Conservation (phyloP, 2,888 invertebrate genomes). For the Eurytoma adleriae region DNA sequence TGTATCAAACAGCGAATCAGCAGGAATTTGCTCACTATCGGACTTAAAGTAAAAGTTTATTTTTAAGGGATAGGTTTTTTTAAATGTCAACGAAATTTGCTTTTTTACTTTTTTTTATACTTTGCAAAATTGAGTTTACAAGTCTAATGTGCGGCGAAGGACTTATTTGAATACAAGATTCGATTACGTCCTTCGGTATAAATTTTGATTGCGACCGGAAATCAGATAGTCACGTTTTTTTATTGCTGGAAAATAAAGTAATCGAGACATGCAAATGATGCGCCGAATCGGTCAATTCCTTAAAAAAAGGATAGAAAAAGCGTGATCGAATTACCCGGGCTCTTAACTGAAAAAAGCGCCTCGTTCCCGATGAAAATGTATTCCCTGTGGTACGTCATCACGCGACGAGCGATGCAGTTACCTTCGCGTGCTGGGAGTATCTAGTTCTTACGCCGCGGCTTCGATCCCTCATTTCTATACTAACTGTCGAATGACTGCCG, state of each 20-base stretch:
- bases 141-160: too few species aligned
- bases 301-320: background rate
- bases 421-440: constrained; percentile 20
- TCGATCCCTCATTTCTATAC: constrained; percentile 49
- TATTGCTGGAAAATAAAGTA: constrained; percentile 16
- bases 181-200: too few species aligned
- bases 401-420: constrained; percentile 10
- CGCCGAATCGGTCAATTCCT: constrained; percentile 5
- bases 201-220: too few species aligned
- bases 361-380: constrained; percentile 6
- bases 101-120: too few species aligned
- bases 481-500: constrained; percentile 36
- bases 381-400: constrained; percentile 36
- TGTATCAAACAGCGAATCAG: too few species aligned
- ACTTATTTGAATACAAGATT: too few species aligned
- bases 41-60: too few species aligned
- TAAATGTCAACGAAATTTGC: too few species aligned
- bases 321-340: background rate
- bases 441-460: background rate
- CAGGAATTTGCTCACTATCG: too few species aligned
- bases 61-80: too few species aligned
- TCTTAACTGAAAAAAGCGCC: constrained; percentile 6
- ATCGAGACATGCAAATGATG: constrained; percentile 35
- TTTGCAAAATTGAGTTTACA: too few species aligned
- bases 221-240: too few species aligned